These are phyloP conservation scores for Echinarachnius parma DNA, from an alignment of 53 echinoderm and acorn worm species.

Conservation along the genomic window DNA sequence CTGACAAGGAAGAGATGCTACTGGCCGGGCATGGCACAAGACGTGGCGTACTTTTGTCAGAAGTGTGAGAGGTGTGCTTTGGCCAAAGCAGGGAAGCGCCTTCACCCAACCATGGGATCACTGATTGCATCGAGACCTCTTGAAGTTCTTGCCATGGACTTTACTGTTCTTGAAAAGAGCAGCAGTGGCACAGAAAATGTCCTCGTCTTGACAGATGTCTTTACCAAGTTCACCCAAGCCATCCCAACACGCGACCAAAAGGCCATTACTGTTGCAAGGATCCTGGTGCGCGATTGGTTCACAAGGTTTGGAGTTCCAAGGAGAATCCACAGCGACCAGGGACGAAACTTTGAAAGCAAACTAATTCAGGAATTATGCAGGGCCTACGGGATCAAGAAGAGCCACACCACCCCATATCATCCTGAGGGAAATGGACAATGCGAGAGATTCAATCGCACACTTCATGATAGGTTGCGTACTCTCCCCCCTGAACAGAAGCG, in stretches of 20 bases:
- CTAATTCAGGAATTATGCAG: conserved; percentile 50
- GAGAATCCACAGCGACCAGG: conserved; percentile 72
- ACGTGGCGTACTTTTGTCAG: conserved; percentile 35
- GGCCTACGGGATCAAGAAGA: conserved; percentile 56
- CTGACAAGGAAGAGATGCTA: conserved; percentile 36
- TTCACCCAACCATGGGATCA: conserved; percentile 19
- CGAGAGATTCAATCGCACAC: conserved; percentile 60
- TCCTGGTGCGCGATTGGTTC: conserved; percentile 65
- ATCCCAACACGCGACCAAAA: conserved; percentile 59
- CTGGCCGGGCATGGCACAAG: conserved; percentile 57
- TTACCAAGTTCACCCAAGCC: conserved; percentile 65
- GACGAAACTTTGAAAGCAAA: conserved; percentile 69
- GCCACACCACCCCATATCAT: conserved; percentile 6
- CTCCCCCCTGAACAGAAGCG: conserved; percentile 46
- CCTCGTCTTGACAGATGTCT: conserved; percentile 60
- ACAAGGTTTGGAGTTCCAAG: conserved; percentile 61
- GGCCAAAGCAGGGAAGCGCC: conserved; percentile 50
- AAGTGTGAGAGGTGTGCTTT: conserved; percentile 50
- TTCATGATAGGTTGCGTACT: conserved; percentile 66
- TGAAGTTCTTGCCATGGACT: conserved; percentile 58
- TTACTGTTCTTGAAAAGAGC: conserved; percentile 37
- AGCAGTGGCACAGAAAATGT: conserved; percentile 56
- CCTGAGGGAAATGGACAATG: conserved; percentile 54
- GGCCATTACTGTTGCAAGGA: conserved; percentile 61
- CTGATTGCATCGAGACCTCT: conserved; percentile 44